Base-by-base conservation (phyloP, 2,797 vertebrate species). In the Poeciliopsis paucimaculata region DNA sequence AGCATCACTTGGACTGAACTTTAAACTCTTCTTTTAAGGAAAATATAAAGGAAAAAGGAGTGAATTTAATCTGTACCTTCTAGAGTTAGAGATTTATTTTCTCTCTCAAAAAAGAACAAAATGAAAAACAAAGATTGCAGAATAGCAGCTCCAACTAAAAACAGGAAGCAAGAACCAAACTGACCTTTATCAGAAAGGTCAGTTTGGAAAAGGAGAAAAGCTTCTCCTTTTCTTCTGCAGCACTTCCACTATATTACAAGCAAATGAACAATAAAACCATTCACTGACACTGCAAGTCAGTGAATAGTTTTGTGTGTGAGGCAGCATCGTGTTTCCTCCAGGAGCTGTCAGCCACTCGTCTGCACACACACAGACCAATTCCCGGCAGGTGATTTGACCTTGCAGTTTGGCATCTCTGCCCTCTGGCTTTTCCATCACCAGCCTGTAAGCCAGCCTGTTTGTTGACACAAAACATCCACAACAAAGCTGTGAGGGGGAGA, bases 401-500 rank as follows among this genome's bases (percentile, higher is more conserved):
- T 76, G 55, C 7, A 2, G 76, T 31, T 66, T 3, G 4, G 81
- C 26, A 77, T 86, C 83, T 80, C 74, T 80, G 72, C 72, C 83
- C 86, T 84, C 51, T 62, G 66, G 82, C 80, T 84, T 43, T 75
- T 74, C 76, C n/a, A 53, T 86, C 88, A 86, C 64, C 77, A 64
- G 64, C 80, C 73, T 41, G 78, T 60, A 13, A 83, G 72, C 72
- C 36, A n/a, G 79, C 43, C 49, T 18, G 84, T 86, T 86, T 94
- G 90, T 94, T 92, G 91, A 92, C 91, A 90, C 84, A 86, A 88
- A 87, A 91, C 87, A 88, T 72, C 23, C 53, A 72, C 66, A 70
- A 93, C 88, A 92, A 88, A 92, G 79, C 77, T 75, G 79, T 13
- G 10, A 28, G 80, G 73, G 76, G 73, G 46, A 23, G 79, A 41